A percentile compares a stretch with the other conserved stretches of the same genome.
Evolutionary conservation across 1,140 invertebrate species (phyloP).

Genomic region (Onthophagus taurus): DNA sequence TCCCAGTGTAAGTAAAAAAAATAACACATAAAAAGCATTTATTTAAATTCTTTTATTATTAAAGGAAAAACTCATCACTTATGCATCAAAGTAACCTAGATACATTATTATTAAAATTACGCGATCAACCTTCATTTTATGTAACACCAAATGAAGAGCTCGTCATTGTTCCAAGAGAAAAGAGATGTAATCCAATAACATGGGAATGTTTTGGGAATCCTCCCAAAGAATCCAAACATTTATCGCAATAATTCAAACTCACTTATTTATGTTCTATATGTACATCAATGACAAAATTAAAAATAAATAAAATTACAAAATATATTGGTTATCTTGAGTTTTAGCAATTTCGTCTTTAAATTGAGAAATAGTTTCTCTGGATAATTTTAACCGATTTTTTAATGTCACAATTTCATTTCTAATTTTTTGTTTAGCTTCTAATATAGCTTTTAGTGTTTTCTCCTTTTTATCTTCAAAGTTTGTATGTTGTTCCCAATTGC

Average conservation of each 20-base stretch:
- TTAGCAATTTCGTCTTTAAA: constrained; percentile 82
- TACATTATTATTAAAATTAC: constrained; percentile 3
- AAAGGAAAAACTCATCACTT: constrained; percentile 12
- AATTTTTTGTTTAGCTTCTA: constrained; percentile 75
- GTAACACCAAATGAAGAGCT: constrained; percentile 8
- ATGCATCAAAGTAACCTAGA: constrained; percentile 4
- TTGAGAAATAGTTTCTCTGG: constrained; percentile 81
- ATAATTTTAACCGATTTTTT: constrained; percentile 80
- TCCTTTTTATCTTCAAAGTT: constrained; percentile 91
- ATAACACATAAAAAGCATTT: neutral
- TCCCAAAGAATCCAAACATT: constrained; percentile 6
- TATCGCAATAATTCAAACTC: neutral
- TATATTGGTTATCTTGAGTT: constrained; percentile 42
- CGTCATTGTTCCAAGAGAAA: constrained; percentile 5
- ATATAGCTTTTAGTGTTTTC: constrained; percentile 66
- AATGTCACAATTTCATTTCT: constrained; percentile 73
- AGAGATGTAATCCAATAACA: constrained; percentile 13
- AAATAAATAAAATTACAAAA: constrained; percentile 6
- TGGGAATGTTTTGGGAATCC: constrained; percentile 11
- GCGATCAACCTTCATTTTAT: neutral
- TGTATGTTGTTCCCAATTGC: constrained; percentile 76
- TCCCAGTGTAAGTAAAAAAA: constrained; percentile 5
- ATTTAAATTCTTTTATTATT: constrained; percentile 1
- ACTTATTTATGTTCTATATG: neutral
- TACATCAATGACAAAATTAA: neutral